These are phyloP conservation scores for Amphipoea oculea DNA, from an alignment of 2,888 invertebrate genomes.

Conservation along the genomic window DNA sequence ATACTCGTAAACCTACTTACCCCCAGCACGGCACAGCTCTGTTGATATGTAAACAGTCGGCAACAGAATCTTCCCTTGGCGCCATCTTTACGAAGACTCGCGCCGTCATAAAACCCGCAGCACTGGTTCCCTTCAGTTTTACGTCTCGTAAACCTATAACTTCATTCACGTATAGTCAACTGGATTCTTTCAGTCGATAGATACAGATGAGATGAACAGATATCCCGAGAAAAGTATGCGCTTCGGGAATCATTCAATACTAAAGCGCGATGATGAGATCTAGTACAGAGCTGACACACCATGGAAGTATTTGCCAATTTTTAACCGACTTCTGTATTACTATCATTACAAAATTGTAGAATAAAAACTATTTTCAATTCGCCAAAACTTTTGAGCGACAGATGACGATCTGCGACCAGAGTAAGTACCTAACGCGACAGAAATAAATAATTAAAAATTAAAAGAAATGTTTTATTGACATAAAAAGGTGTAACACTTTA, in stretches of 20 bases:
- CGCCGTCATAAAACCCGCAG: constrained; percentile 1
- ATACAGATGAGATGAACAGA: neutral
- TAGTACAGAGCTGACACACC: neutral
- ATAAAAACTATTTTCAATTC: neutral
- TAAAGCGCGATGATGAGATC: neutral
- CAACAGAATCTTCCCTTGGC: neutral
- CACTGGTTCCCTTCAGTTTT: constrained; percentile 21
- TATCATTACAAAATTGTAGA: neutral
- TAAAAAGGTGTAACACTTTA: too few species aligned
- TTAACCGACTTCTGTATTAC: neutral
- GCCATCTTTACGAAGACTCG: neutral
- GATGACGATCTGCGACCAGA: too few species aligned
- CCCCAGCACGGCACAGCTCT: neutral
- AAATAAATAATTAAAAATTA: too few species aligned
- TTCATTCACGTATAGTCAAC: constrained; percentile 15
- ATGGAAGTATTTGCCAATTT: neutral
- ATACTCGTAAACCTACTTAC: constrained; percentile 5
- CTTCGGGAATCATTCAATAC: neutral
- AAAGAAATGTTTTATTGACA: too few species aligned
- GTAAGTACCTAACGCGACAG: neutral
- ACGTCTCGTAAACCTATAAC: constrained; percentile 30
- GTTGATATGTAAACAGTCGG: neutral
- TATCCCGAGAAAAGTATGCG: neutral
- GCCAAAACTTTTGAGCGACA: too few species aligned
- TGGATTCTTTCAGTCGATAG: neutral